Conservation (phyloP, 2,797 vertebrate species). For the Tauraco hartlaubi region DNA sequence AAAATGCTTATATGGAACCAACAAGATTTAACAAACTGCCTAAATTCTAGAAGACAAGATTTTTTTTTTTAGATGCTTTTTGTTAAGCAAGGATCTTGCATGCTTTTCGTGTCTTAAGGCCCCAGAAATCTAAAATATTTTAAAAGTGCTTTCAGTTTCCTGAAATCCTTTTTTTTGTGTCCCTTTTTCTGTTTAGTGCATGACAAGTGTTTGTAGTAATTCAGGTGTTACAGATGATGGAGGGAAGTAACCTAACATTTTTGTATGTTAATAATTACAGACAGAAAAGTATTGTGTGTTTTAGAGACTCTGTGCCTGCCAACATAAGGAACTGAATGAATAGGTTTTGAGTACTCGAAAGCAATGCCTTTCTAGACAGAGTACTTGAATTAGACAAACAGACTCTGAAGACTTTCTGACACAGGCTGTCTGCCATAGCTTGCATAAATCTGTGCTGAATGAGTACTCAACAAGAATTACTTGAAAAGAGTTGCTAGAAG, state of each 20-base stretch:
- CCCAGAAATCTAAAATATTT: not conserved
- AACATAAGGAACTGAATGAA: not conserved
- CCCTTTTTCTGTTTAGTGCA: not conserved
- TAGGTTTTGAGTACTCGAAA: not conserved
- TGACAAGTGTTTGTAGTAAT: not conserved
- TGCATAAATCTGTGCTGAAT: not conserved
- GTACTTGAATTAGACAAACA: not conserved
- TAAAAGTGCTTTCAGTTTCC: not conserved
- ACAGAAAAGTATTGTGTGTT: not conserved
- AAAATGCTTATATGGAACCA: not conserved
- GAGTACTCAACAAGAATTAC: not conserved
- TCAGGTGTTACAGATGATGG: not conserved
- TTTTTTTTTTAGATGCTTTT: not conserved
- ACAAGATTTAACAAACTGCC: not conserved
- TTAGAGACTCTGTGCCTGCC: not conserved
- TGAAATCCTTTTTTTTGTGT: not conserved
- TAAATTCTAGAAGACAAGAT: not conserved
- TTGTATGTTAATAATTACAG: not conserved
- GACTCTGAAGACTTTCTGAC: not conserved
- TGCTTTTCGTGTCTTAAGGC: not conserved
- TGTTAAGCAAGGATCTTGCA: not conserved
- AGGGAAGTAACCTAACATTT: not conserved
- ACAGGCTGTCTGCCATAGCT: not conserved
- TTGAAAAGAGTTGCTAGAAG: not conserved
- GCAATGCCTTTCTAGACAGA: not conserved